phyloP scores from a whole-genome alignment of 1,140 invertebrate genomes.

The Araneus ventricosus region DNA sequence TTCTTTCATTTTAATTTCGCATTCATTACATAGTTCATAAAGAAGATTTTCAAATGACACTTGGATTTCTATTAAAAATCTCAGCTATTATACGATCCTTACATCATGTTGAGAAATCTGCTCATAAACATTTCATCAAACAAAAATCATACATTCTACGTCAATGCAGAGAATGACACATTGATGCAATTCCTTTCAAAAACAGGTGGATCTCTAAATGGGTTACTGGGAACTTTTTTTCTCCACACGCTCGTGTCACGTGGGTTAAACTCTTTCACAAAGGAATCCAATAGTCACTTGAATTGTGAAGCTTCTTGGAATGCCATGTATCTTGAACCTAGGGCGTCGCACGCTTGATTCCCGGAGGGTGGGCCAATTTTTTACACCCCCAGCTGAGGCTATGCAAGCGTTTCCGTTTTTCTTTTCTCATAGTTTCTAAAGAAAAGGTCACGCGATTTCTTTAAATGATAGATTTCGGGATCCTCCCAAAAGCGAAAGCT shows the following conservation, averaged over 20 bases:
- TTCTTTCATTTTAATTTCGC: too few relatives aligned
- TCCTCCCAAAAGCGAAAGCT: constrained; percentile 19
- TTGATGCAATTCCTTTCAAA: constrained; percentile 8
- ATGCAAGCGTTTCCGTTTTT: constrained; percentile 30
- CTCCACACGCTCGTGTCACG: constrained; percentile 9
- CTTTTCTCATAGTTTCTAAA: constrained; percentile 4
- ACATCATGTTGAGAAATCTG: background rate
- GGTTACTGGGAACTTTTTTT: constrained; percentile 29
- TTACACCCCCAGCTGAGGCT: constrained; percentile 51
- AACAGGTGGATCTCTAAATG: constrained; percentile 17
- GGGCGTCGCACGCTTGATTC: constrained; percentile 58
- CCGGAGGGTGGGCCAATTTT: constrained; percentile 62
- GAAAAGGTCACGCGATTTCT: constrained; percentile 50
- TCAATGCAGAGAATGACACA: constrained; percentile 4
- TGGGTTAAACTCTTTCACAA: constrained; percentile 49
- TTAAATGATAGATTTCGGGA: constrained; percentile 37
- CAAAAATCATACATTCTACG: background rate
- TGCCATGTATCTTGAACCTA: constrained; percentile 38
- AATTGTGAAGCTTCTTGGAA: constrained; percentile 37
- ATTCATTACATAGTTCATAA: too few relatives aligned
- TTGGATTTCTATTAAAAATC: too few relatives aligned
- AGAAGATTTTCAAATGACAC: too few relatives aligned
- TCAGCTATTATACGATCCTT: background rate
- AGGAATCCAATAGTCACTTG: constrained; percentile 48
- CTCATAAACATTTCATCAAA: background rate